Base-by-base conservation (phyloP, 1,140 invertebrate genomes). In the Lucilia cuprina region DNA sequence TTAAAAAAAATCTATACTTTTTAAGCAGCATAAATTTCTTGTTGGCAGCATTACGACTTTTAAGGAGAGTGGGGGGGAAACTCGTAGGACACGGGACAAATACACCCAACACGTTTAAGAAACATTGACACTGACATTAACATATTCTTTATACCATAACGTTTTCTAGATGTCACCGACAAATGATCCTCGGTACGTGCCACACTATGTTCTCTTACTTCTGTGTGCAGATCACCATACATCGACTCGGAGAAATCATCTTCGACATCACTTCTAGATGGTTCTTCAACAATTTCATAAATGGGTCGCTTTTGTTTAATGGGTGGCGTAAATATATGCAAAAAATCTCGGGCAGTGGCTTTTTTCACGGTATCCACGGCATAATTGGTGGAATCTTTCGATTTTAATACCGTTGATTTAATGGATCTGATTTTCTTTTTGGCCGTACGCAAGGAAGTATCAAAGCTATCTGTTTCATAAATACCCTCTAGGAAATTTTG, bases 361-460 rank as follows among this genome's bases (percentile, higher is more conserved):
- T 91, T 91, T 82, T 91, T 85, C 30, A 91, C 90, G 25, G 90
- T 91, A 85, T 91, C 90, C 87, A 90, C 88, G 19, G 90, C 89
- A 83, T 90, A 91, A 70, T 91, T 91, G 50, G 89, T 90, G 8
- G 89, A 86, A 83, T 91, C 90, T 83, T 85, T 86, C 0, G 90
- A 90, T 86, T 90, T 91, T 25, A 91, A 84, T 25, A 91, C 87
- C 35, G 90, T 88, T 78, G 84, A 89, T 83, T 91, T 91, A 84
- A 91, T 88, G 74, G 86, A 89, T 49, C 89, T 88, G 19, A 91
- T 90, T 84, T 91, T 91, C 84, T 90, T 88, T 82, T 90, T 90
- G 70, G 90, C 90, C 85, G 89, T 90, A 49, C 87, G 87, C 55
- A 91, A 83, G 75, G 90, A 90, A 49, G 86, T 90, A 83, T 91